Conservation (phyloP, 1,140 invertebrate species). For the Proctacanthus coquilletti region DNA sequence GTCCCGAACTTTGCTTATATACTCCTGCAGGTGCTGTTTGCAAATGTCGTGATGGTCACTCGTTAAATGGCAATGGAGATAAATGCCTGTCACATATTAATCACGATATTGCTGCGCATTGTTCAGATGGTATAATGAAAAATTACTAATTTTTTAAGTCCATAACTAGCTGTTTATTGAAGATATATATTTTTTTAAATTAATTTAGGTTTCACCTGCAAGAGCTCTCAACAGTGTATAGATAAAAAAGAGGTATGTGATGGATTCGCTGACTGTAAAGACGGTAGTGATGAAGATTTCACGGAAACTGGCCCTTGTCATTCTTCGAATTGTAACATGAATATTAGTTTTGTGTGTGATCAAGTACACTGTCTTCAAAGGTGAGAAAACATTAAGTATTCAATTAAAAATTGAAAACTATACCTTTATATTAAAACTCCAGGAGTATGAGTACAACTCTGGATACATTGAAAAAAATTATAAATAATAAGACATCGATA, state of each 20-base stretch:
- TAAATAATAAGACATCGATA: too few species aligned
- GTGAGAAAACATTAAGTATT: too few species aligned
- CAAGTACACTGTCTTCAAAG: conserved; percentile 43
- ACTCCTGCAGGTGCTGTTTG: conserved; percentile 23
- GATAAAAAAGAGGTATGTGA: conserved; percentile 50
- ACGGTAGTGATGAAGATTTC: conserved; percentile 64
- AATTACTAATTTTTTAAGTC: too few species aligned
- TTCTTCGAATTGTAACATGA: conserved; percentile 15
- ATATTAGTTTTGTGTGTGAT: conserved; percentile 34
- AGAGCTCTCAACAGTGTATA: conserved; percentile 31
- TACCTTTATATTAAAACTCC: too few species aligned
- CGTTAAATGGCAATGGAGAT: conserved; percentile 21
- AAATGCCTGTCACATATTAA: conserved; percentile 19
- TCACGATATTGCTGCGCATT: conserved; percentile 10
- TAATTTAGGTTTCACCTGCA: conserved; percentile 13
- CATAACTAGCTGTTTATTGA: too few species aligned
- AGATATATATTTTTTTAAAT: too few species aligned
- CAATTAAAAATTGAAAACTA: too few species aligned
- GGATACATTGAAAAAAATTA: too few species aligned
- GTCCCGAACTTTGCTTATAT: conserved; percentile 24
- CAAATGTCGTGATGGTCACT: conserved; percentile 21
- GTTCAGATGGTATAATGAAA: too few species aligned
- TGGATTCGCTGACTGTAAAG: conserved; percentile 65
- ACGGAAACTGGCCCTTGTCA: conserved; percentile 28
- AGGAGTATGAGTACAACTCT: too few species aligned